Percentiles rank a stretch among this genome's conserved stretches.
Evolutionary conservation across 2,797 vertebrate species (phyloP).

Genomic region (Peromyscus attwateri): DNA sequence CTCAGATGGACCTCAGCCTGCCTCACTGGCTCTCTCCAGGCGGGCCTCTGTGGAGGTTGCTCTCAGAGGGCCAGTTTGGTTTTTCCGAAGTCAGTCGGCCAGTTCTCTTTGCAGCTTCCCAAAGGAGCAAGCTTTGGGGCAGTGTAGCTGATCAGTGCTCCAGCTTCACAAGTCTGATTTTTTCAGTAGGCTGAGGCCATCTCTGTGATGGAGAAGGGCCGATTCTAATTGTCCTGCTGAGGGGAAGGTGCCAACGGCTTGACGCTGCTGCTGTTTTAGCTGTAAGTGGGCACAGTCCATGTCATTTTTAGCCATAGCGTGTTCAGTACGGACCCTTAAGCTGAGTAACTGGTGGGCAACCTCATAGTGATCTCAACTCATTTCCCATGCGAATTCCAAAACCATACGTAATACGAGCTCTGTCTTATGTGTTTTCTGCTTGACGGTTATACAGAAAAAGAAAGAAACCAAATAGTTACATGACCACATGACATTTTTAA

Average conservation of each 20-base stretch:
- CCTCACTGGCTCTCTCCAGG: not conserved
- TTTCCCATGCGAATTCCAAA: not conserved
- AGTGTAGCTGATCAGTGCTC: not conserved
- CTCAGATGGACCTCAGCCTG: not conserved
- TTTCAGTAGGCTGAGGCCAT: not conserved
- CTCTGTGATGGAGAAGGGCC: not conserved
- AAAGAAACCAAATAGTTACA: slow-evolving; percentile 6
- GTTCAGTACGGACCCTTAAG: not conserved
- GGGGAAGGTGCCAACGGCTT: not conserved
- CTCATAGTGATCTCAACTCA: not conserved
- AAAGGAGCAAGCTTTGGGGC: not conserved
- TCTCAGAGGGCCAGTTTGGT: not conserved
- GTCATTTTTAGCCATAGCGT: not conserved
- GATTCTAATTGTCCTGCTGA: not conserved
- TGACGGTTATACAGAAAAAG: not conserved
- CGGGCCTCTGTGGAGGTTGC: not conserved
- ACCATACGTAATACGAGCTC: not conserved
- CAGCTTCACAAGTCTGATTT: not conserved
- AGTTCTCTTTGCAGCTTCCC: not conserved
- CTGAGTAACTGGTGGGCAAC: not conserved
- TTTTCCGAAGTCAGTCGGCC: not conserved
- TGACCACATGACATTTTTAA: not conserved
- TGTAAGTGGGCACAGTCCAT: fast-evolving
- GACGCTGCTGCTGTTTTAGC: not conserved
- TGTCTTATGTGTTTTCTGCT: not conserved